Conservation (phyloP, 2,797 vertebrate species). For the Urophycis tenuis region DNA sequence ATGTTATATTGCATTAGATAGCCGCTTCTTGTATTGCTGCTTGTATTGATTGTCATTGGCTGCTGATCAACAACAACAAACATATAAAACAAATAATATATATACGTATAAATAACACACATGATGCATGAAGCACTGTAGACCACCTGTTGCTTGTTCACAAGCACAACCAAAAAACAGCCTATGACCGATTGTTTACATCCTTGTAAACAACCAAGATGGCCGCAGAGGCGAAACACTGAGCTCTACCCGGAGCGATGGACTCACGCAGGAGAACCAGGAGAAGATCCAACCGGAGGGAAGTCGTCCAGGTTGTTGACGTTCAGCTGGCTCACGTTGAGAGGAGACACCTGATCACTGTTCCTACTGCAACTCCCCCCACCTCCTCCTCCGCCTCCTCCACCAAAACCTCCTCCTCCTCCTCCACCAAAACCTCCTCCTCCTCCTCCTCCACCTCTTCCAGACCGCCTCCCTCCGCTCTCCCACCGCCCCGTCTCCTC, state of each 20-base stretch:
- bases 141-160: background rate
- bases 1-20: too few species aligned
- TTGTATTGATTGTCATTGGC: background rate
- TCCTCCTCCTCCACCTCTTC: conserved; percentile 51
- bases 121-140: too few species aligned
- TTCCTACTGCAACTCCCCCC: conserved; percentile 57
- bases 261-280: conserved; percentile 74
- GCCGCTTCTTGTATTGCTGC: too few species aligned
- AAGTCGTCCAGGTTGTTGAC: conserved; percentile 94
- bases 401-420: conserved; percentile 56
- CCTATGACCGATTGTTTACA: too few species aligned
- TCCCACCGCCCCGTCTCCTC: conserved; percentile 61
- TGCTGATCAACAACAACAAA: background rate
- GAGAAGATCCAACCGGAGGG: conserved; percentile 79
- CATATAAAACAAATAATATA: too few species aligned
- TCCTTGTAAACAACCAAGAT: background rate
- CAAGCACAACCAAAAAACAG: background rate
- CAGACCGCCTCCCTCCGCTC: conserved; percentile 55
- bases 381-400: conserved; percentile 39
- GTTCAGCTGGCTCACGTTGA: conserved; percentile 72
- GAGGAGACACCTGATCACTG: conserved; percentile 63
- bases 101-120: too few species aligned
- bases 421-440: conserved; percentile 56
- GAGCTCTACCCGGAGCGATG: background rate
- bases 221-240: background rate